A percentile compares a stretch with the other conserved stretches of the same genome.
Evolutionary conservation across 2,113 vertebrate species (phyloP).

Genomic region (Antennarius striatus): DNA sequence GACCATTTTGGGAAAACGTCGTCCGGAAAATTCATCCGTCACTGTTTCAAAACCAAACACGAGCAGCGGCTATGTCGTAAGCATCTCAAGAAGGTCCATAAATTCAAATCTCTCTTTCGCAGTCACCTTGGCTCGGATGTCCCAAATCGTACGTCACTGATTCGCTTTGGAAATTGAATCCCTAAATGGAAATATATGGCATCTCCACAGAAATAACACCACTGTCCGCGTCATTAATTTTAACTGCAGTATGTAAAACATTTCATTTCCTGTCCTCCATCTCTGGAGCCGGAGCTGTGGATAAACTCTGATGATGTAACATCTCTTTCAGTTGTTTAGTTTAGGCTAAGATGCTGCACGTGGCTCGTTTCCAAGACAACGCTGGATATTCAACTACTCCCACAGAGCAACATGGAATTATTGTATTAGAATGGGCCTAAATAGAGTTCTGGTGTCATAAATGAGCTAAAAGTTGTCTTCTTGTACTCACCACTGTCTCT

Average conservation of each 20-base stretch:
- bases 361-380: no score
- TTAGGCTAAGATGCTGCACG: background rate
- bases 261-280: constrained; percentile 58
- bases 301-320: constrained; percentile 18
- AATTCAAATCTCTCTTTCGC: constrained; percentile 15
- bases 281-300: constrained; percentile 9
- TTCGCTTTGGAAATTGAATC: constrained; percentile 17
- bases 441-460: no score
- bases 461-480: no score
- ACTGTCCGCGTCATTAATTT: constrained; percentile 54
- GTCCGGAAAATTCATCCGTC: constrained; percentile 16
- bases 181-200: constrained; percentile 26
- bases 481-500: no score
- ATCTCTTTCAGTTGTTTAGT: constrained; percentile 1
- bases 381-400: no score
- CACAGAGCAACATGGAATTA: no score
- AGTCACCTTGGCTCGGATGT: background rate
- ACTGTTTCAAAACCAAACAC: constrained; percentile 8
- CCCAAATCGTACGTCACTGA: constrained; percentile 10
- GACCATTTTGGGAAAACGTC: constrained; percentile 31
- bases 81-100: constrained; percentile 12
- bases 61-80: constrained; percentile 16
- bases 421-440: no score
- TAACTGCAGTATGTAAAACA: constrained; percentile 49
- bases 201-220: constrained; percentile 1